Evolutionary conservation across 2,797 vertebrate genomes (phyloP).

Genomic region (Pangasius larnaudii): DNA sequence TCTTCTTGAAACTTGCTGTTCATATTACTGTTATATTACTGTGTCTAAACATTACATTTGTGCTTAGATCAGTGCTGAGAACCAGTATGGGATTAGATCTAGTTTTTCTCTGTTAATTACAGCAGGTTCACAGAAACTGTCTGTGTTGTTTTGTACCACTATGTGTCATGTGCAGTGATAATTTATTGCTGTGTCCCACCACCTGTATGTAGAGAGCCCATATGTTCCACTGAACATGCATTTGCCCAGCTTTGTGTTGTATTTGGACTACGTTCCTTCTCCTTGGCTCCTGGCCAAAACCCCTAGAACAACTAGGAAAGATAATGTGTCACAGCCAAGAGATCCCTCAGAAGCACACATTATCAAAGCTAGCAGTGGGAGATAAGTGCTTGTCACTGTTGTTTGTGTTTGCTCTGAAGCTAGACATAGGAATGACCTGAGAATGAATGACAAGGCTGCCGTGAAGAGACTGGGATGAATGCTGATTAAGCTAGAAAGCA

Average conservation of each 20-base stretch:
- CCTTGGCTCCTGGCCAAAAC: constrained; percentile 42
- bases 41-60: background rate
- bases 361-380: constrained; percentile 43
- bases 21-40: background rate
- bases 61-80: constrained; percentile 35
- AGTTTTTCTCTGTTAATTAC: constrained; percentile 46
- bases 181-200: constrained; percentile 3
- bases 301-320: constrained; percentile 36
- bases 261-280: constrained; percentile 43
- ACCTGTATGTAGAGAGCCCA: constrained; percentile 41
- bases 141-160: constrained; percentile 18
- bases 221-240: constrained; percentile 31
- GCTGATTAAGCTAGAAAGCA: constrained; percentile 50
- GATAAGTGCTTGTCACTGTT: constrained; percentile 51
- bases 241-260: constrained; percentile 36
- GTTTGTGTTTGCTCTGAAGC: constrained; percentile 44
- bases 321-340: constrained; percentile 35
- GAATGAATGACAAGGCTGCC: constrained; percentile 38
- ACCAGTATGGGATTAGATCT: constrained; percentile 6
- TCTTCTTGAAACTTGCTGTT: background rate
- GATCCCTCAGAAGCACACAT: constrained; percentile 40
- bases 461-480: constrained; percentile 46
- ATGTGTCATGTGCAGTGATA: background rate
- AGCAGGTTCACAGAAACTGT: constrained; percentile 7
- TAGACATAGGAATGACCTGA: constrained; percentile 26